Base-by-base conservation (phyloP, 37 sponge, comb jelly and placozoan genomes). In the Lycopodina hypogea region DNA sequence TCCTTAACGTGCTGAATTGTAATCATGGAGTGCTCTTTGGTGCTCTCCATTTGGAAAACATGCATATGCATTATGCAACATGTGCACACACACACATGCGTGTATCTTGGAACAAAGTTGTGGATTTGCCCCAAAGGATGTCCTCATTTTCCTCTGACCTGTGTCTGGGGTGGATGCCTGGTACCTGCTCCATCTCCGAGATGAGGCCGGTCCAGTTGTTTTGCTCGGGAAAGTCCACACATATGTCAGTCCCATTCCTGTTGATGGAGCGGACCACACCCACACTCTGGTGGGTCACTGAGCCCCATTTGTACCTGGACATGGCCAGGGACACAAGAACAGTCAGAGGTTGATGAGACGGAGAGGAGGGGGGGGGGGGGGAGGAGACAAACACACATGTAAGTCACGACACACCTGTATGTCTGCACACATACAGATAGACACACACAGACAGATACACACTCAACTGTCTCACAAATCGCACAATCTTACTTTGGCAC, bases 241-340 rank as follows among this genome's bases (percentile, higher is more conserved):
- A 80, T 34, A 96, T 76, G 40, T 93, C 97, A 29, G 74, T 83
- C 6, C 95, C 95, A 78, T 90, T 96, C 38, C 87, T 59, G 68
- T 85, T 90, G 71, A 96, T 75, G 22, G 85, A 76, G 34, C 66
- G 51, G 28, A 96, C 94, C 29, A 77, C 42, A 60, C 97, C 97
- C 2, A 96, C 76, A 84, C 97, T 96, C 55, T 82, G 66, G 56
- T 90, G 94, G 14, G 86, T 90, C 34, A 93, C 94, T 1, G 80
- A 83, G 42, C 97, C 97, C 97, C 97, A 96, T 73, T 96, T 96
- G 87, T 91, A 96, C 85, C 95, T 96, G 67, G 42, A 75, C 37
- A 19, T 42, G 63, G 40, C 3, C n/a, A 75, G 68, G 22, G 41
- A 55, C 23, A 33, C 64, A 19, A 36, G 39, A 62, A 89, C 55